phyloP scores from a whole-genome alignment of 2,113 vertebrate genomes.

The Myodes glareolus region DNA sequence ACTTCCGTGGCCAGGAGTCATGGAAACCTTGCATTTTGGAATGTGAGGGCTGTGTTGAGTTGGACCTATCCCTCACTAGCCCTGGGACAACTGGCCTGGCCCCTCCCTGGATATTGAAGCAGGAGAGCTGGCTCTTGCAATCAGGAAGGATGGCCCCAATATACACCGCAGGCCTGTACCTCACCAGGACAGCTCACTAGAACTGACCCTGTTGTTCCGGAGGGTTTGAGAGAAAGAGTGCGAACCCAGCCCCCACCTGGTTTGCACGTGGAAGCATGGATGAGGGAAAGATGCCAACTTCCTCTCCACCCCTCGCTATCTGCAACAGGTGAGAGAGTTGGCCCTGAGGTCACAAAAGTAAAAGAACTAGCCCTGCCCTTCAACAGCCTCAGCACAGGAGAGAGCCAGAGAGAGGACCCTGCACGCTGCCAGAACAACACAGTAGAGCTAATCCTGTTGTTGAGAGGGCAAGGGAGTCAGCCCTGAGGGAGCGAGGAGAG shows the following conservation, averaged over 20 bases:
- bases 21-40: not conserved
- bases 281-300: not conserved
- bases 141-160: not conserved
- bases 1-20: not conserved
- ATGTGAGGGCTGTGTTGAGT: not conserved
- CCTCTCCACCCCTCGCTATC: no score
- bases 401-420: not conserved
- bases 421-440: not conserved
- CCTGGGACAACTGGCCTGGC: not conserved
- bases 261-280: not conserved
- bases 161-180: not conserved
- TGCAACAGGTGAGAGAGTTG: no score
- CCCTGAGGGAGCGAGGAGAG: no score
- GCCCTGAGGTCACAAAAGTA: not conserved
- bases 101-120: not conserved
- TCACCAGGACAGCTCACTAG: not conserved
- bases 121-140: not conserved
- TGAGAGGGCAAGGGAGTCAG: not conserved
- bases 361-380: not conserved
- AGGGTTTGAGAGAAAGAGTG: not conserved
- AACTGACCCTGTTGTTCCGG: not conserved
- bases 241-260: no score
- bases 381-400: not conserved
- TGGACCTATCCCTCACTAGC: not conserved
- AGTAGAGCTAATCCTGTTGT: not conserved